Evolutionary conservation across 2,797 vertebrate species (phyloP), one percentile per base, ranked within the genome.

Genomic region (Semotilus atromaculatus): DNA sequence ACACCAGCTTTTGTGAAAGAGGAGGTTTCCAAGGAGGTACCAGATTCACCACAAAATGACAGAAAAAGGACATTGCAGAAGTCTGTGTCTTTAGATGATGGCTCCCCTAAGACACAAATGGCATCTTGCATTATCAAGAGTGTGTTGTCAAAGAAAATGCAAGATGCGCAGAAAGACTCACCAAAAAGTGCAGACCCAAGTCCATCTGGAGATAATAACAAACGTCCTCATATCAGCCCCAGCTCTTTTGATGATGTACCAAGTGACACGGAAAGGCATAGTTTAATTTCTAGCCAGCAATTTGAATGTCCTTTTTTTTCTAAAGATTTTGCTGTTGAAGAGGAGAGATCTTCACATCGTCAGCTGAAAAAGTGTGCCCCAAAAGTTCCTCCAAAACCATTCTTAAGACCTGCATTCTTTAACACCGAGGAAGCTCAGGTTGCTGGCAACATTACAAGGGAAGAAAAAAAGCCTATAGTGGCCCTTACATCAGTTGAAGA

Each of bases 141-240:
- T 3, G 96, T 97, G 26, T 91, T 98, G 53, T 96, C 96, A 84
- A 97, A 97, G 91, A 98, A 97, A 92, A 96, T 98, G 95, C 96
- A 96, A 83, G 92, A 92, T n/a, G 91, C 91, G 72, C 91, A 92
- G 55, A 92, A 90, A 85, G 88, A 91, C 84, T 64, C 86, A n/a
- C 85, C 91, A 78, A 64, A 66, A 81, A 90, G 40, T 43, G 88
- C 91, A 76, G 89, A 90, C 48, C 76, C 31, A 29, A 89, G 73
- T 80, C 81, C 88, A 13, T 86, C 83, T 80, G 89, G 90, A n/a
- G 87, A 92, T 83, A 90, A 82, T 82, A 88, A 68, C 18, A 82
- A 82, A 71, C 48, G 73, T 81, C 34, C 68, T 78, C 89, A 91
- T 76, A 87, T 38, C 62, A 75, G 36, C 29, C 55, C 53, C 14